Percentiles rank a stretch among this genome's conserved stretches.
Conservation (phyloP, 2,888 invertebrate species). For the Drosophila eohydei region DNA sequence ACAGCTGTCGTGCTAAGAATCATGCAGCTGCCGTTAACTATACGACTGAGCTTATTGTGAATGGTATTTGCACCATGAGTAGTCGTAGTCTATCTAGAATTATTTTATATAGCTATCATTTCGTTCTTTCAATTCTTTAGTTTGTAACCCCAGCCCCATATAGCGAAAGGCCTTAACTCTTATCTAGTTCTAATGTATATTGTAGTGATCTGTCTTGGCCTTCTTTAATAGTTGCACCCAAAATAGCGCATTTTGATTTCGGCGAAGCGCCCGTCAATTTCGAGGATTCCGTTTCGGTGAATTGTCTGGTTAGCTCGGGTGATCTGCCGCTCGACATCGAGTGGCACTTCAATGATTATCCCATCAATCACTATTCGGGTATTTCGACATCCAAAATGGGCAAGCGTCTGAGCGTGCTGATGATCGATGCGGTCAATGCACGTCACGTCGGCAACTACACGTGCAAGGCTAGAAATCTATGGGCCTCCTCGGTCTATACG, state of each 20-base stretch:
- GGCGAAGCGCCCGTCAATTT: slow-evolving; percentile 85
- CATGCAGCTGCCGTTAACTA: slow-evolving; percentile 89
- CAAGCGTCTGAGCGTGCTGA: slow-evolving; percentile 87
- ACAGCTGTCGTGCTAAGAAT: slow-evolving; percentile 91
- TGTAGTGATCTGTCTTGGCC: slow-evolving; percentile 5
- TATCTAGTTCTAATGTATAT: not conserved
- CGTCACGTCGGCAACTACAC: slow-evolving; percentile 91
- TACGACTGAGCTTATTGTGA: slow-evolving; percentile 89
- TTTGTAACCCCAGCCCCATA: slow-evolving; percentile 1
- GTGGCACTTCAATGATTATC: slow-evolving; percentile 88
- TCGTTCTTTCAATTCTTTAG: slow-evolving; percentile 15
- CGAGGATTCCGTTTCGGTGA: slow-evolving; percentile 89
- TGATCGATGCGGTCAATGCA: slow-evolving; percentile 88
- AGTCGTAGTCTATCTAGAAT: not conserved
- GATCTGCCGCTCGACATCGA: slow-evolving; percentile 91
- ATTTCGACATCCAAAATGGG: slow-evolving; percentile 85
- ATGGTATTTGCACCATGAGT: slow-evolving; percentile 86
- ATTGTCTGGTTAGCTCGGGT: slow-evolving; percentile 90
- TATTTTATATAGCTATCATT: slow-evolving; percentile 5
- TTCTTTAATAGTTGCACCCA: slow-evolving; percentile 88
- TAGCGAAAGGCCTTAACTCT: not conserved
- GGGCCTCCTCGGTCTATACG: slow-evolving; percentile 88
- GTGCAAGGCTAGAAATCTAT: slow-evolving; percentile 86
- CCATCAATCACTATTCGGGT: slow-evolving; percentile 85
- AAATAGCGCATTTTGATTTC: slow-evolving; percentile 91